These are phyloP conservation scores for Sarotherodon lohbergeri DNA, from an alignment of 2,113 vertebrate species.

Conservation along the genomic window DNA sequence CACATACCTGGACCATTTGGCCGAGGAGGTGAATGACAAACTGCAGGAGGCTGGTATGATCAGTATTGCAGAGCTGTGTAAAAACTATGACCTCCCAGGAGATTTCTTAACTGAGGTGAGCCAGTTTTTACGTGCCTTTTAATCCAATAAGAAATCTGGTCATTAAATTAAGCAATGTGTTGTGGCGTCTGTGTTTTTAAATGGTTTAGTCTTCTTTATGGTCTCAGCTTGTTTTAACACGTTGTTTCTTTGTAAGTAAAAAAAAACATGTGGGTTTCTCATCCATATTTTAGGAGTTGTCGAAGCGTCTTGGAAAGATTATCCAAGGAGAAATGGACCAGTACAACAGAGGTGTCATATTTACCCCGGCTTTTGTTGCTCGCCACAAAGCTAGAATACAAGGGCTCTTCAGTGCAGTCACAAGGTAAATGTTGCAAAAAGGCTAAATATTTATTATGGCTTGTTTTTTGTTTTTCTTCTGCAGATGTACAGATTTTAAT, in stretches of 20 bases:
- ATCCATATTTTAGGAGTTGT: constrained; percentile 74
- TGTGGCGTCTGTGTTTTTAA: neutral
- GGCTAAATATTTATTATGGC: neutral
- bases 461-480: neutral
- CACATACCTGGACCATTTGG: constrained; percentile 85
- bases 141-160: neutral
- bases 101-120: constrained; percentile 90
- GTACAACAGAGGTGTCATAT: constrained; percentile 88
- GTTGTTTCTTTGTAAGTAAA: neutral
- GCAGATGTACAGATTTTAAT: neutral
- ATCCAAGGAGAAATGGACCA: constrained; percentile 89
- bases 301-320: constrained; percentile 80
- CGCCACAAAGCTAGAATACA: constrained; percentile 89
- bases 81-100: constrained; percentile 88
- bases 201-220: neutral
- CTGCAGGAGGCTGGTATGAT: constrained; percentile 92
- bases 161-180: neutral
- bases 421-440: constrained; percentile 69
- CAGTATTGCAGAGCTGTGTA: constrained; percentile 89
- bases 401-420: constrained; percentile 91
- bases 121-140: neutral
- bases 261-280: neutral
- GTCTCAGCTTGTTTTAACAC: neutral
- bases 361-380: constrained; percentile 88
- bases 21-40: constrained; percentile 96